Evolutionary conservation across 2,888 invertebrate species (phyloP), one percentile per base, ranked within the genome.

Genomic region (Caenorhabditis sp.): DNA sequence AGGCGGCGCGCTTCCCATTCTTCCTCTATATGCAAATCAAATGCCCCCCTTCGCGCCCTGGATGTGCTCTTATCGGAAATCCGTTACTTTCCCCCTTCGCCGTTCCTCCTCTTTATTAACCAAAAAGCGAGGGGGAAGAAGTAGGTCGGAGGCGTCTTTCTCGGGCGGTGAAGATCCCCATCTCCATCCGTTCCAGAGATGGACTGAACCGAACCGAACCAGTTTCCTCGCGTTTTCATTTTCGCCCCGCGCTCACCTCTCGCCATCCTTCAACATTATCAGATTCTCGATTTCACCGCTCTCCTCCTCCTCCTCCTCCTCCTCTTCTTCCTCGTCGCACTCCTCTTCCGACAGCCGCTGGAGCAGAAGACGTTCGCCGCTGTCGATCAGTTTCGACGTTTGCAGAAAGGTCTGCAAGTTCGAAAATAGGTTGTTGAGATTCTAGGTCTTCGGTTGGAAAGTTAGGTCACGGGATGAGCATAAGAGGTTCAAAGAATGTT

Each of bases 391-490:
- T 48, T 82, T 78, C 30, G 72, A 56, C n/a, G 85, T 85, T 82
- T 85, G 85, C 11, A 85, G 70, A 43, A 77, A 81, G 8, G 81
- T 83, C 84, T 84, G 72, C 8, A 7, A 35, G 20, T 1, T n/a
- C n/a, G n/a, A n/a, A n/a, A n/a, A n/a, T n/a, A n/a, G n/a, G n/a
- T 1, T 50, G 17, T 15, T 8, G 24, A 30, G 15, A 22, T 55
- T 37, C 5, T 59, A n/a, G n/a, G n/a, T n/a, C n/a, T n/a, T n/a
- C n/a, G n/a, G n/a, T n/a, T n/a, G n/a, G n/a, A n/a, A n/a, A n/a
- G n/a, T n/a, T n/a, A n/a, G n/a, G n/a, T n/a, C n/a, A n/a, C n/a
- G n/a, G n/a, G n/a, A n/a, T n/a, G n/a, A n/a, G n/a, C n/a, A n/a
- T n/a, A n/a, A n/a, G n/a, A n/a, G n/a, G n/a, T n/a, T n/a, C n/a